A percentile compares a stretch with the other conserved stretches of the same genome.
Conservation (phyloP, 2,888 invertebrate species). For the Dendrolimus pini region DNA sequence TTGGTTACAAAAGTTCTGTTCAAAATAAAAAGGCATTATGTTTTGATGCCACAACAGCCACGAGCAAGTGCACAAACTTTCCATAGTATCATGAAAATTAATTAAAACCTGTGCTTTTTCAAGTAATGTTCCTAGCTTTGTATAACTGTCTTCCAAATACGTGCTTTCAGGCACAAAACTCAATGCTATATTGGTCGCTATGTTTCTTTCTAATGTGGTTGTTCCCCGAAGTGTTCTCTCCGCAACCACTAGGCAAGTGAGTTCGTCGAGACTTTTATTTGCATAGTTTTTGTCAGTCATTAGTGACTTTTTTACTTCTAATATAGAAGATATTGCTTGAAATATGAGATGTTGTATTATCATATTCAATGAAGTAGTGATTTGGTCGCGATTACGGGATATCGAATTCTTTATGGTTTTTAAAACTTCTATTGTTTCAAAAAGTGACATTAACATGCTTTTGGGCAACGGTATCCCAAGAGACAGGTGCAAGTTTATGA, state of each 20-base stretch:
- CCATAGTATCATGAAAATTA: conserved; percentile 75
- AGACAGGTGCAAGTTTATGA: conserved; percentile 82
- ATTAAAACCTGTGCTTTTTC: conserved; percentile 80
- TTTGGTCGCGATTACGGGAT: conserved; percentile 80
- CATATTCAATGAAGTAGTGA: conserved; percentile 85
- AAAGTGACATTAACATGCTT: conserved; percentile 83
- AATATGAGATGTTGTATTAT: conserved; percentile 88
- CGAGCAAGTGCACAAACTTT: conserved; percentile 82
- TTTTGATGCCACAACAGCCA: conserved; percentile 90
- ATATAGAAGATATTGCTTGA: conserved; percentile 81
- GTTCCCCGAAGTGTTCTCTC: conserved; percentile 81
- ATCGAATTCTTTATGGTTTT: conserved; percentile 86
- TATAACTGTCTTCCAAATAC: conserved; percentile 79
- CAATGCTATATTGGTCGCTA: conserved; percentile 81
- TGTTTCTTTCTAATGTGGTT: conserved; percentile 78
- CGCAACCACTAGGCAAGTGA: conserved; percentile 85
- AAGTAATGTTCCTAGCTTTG: conserved; percentile 77
- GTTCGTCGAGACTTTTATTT: conserved; percentile 80
- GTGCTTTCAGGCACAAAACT: conserved; percentile 80
- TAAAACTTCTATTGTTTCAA: conserved; percentile 87
- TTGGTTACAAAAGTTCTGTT: conserved; percentile 81
- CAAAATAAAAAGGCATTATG: conserved; percentile 85
- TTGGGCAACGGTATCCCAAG: conserved; percentile 87
- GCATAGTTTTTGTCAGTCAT: conserved; percentile 80
- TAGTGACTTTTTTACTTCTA: conserved; percentile 81